phyloP scores from a whole-genome alignment of 1,140 invertebrate genomes.

The Drosophila pseudoananassae region DNA sequence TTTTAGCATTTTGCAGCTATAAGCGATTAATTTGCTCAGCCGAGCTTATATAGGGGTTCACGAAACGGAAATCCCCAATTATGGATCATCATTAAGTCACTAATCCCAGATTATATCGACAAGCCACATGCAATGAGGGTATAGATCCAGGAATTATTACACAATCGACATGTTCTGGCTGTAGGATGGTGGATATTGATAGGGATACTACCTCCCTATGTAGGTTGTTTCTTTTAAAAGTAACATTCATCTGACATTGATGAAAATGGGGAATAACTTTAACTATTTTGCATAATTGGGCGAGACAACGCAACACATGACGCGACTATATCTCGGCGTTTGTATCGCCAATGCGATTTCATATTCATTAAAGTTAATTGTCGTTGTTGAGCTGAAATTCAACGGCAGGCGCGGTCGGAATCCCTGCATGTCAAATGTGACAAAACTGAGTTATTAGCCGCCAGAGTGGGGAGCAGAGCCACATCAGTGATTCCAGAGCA shows the following conservation, averaged over 20 bases:
- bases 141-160: background rate
- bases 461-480: background rate
- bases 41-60: constrained; percentile 21
- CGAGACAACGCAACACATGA: constrained; percentile 16
- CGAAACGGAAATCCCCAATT: constrained; percentile 20
- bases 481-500: constrained; percentile 22
- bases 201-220: background rate
- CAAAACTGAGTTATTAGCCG: constrained; percentile 27
- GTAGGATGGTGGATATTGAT: background rate
- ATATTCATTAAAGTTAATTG: constrained; percentile 73
- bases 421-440: constrained; percentile 35
- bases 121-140: constrained; percentile 14
- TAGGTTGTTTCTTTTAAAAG: background rate
- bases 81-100: constrained; percentile 28
- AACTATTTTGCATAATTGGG: constrained; percentile 57
- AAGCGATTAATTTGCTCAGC: background rate
- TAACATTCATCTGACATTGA: constrained; percentile 51
- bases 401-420: constrained; percentile 39
- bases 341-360: constrained; percentile 55
- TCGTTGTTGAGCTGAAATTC: constrained; percentile 15
- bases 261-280: constrained; percentile 19
- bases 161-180: background rate
- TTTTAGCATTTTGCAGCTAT: constrained; percentile 38
- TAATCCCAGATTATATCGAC: constrained; percentile 21
- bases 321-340: constrained; percentile 28